phyloP scores from a whole-genome alignment of 2,888 invertebrate species.

The Drosophila vallismaia region DNA sequence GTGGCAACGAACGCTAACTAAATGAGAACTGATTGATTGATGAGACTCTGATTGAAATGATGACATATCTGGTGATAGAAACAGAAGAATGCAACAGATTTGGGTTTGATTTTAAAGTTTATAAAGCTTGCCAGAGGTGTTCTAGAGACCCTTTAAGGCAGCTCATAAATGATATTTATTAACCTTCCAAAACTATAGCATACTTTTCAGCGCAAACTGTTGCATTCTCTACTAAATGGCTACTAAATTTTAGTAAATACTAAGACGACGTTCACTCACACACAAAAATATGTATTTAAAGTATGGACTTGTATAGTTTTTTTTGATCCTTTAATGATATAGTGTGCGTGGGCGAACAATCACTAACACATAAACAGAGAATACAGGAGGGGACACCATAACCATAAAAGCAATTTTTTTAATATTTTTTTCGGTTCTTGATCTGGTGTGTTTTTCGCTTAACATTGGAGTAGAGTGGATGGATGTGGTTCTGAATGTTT shows the following conservation, averaged over 20 bases:
- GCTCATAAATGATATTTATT: neutral
- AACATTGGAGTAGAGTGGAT: constrained; percentile 34
- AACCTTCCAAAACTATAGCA: constrained; percentile 7
- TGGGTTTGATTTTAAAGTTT: too few relatives aligned
- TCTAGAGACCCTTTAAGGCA: constrained; percentile 1
- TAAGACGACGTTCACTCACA: constrained; percentile 39
- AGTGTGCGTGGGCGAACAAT: constrained; percentile 25
- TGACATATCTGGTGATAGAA: constrained; percentile 41
- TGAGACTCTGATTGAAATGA: constrained; percentile 46
- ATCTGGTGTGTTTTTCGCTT: constrained; percentile 28
- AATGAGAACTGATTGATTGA: constrained; percentile 69
- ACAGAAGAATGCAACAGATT: constrained; percentile 38
- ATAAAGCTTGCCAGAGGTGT: constrained; percentile 1
- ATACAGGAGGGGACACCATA: constrained; percentile 58
- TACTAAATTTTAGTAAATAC: constrained; percentile 42
- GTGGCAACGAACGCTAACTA: constrained; percentile 53
- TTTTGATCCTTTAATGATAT: constrained; percentile 13
- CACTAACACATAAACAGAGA: constrained; percentile 37
- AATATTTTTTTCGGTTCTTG: constrained; percentile 21
- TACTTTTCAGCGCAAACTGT: constrained; percentile 26
- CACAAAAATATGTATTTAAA: constrained; percentile 11
- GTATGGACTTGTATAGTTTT: constrained; percentile 1
- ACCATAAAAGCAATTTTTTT: constrained; percentile 62
- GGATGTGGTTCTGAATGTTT: constrained; percentile 36
- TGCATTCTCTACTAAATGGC: constrained; percentile 25